Base-by-base conservation (phyloP, 2,888 invertebrate species). In the Lottia scabra region DNA sequence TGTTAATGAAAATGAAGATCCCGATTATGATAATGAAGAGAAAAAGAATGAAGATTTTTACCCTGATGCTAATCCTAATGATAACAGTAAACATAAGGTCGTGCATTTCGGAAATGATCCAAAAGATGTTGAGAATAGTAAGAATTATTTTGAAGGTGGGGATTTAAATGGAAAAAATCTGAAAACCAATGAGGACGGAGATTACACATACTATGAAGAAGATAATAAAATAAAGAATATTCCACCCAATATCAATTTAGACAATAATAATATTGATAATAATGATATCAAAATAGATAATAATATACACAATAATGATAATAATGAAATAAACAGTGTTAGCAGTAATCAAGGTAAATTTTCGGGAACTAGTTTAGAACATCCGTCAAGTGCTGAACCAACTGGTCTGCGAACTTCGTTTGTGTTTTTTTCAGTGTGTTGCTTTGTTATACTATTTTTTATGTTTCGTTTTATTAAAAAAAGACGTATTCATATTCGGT, bases 401-500 rank as follows among this genome's bases (percentile, higher is more conserved):
- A 70, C 78, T 5, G 78, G 76, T 13, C 78, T 56, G 13, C 19
- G 74, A 27, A 74, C 73, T 0, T 65, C 79, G 43, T 71, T 80
- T 63, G 67, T 84, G 43, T 68, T 85, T n/a, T 74, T 82, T 23
- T 74, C 76, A 12, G 71, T 80, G 26, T 81, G 80, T 65, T 75
- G 81, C 62, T 67, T 81, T 67, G 73, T 83, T 43, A 70, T 83
- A 64, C 71, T 86, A 48, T 72, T 85, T 48, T 75, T 86, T 64
- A 78, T 83, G 72, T 85, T 82, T 73, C 80, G 81, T 71, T 84
- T 85, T 79, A 81, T 86, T 64, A 80, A 79, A 64, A 82, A 80
- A 67, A 74, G 85, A 64, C 73, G 83, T 70, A 78, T 86, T 26
- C 80, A 83, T 65, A 80, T 86, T 19, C 74, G 81, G 45, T 81